Conservation (phyloP, 2,888 invertebrate genomes). For the Cantharis rustica region DNA sequence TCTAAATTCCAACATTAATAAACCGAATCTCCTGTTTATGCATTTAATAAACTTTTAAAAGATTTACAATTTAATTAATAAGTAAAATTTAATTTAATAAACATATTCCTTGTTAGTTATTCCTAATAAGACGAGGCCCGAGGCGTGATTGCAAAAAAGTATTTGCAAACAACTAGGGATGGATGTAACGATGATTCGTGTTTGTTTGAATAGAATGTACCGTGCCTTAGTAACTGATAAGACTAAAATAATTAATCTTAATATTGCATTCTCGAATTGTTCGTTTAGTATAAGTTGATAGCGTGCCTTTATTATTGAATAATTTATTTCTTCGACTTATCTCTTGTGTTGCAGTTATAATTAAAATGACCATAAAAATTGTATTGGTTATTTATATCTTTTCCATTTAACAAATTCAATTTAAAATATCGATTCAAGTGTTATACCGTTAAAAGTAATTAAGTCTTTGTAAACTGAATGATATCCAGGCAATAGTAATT, state of each 20-base stretch:
- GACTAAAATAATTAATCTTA: slow-evolving; percentile 54
- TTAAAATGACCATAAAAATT: background rate
- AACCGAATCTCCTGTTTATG: background rate
- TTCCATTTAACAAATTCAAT: background rate
- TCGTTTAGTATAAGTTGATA: slow-evolving; percentile 18
- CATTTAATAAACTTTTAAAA: background rate
- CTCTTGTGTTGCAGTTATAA: background rate
- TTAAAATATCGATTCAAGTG: background rate
- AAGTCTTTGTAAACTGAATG: background rate
- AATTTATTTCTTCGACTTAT: background rate
- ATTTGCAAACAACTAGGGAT: slow-evolving; percentile 20
- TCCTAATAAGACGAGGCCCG: background rate
- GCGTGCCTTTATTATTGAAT: background rate
- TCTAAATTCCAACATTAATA: background rate
- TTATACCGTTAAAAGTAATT: background rate
- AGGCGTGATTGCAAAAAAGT: background rate
- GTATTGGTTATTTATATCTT: background rate
- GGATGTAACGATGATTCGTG: slow-evolving; percentile 46
- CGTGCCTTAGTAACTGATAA: slow-evolving; percentile 48
- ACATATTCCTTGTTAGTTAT: background rate
- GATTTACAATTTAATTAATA: background rate
- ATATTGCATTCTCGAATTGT: slow-evolving; percentile 55
- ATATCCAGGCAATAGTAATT: background rate
- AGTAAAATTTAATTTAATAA: background rate
- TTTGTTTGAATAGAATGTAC: slow-evolving; percentile 55